Percentiles rank a stretch among this genome's conserved stretches.
Conservation (phyloP, 2,888 invertebrate species). For the Acrobasis repandana region DNA sequence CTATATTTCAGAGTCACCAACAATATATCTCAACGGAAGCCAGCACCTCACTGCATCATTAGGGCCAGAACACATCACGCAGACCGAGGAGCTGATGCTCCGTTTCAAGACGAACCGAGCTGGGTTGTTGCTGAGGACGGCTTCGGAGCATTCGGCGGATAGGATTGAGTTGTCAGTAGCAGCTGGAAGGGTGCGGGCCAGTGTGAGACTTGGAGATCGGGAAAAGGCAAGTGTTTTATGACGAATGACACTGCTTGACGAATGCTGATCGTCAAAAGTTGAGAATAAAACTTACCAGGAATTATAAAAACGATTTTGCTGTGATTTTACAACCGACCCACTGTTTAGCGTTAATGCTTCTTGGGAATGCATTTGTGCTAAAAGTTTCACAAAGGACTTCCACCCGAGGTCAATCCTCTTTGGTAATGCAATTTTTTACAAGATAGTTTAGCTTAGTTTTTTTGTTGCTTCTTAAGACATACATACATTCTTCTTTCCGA, state of each 20-base stretch:
- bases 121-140: conserved; percentile 90
- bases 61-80: conserved; percentile 89
- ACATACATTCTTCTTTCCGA: too few species aligned
- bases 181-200: conserved; percentile 91
- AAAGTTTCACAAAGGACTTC: too few species aligned
- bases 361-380: too few species aligned
- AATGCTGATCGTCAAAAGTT: too few species aligned
- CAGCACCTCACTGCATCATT: conserved; percentile 92
- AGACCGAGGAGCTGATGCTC: conserved; percentile 94
- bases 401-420: too few species aligned
- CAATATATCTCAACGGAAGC: conserved; percentile 93
- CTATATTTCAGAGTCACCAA: conserved; percentile 89
- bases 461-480: too few species aligned
- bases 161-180: conserved; percentile 93
- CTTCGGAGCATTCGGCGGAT: conserved; percentile 90
- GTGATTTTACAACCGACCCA: too few species aligned
- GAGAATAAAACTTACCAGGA: too few species aligned
- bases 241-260: neutral
- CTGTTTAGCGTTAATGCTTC: too few species aligned
- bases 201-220: conserved; percentile 91
- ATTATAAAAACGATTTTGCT: too few species aligned
- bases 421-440: too few species aligned
- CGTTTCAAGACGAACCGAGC: conserved; percentile 93
- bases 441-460: too few species aligned
- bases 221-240: conserved; percentile 86